Conservation (phyloP, 2,888 invertebrate species). For the Leucophora obtusa region DNA sequence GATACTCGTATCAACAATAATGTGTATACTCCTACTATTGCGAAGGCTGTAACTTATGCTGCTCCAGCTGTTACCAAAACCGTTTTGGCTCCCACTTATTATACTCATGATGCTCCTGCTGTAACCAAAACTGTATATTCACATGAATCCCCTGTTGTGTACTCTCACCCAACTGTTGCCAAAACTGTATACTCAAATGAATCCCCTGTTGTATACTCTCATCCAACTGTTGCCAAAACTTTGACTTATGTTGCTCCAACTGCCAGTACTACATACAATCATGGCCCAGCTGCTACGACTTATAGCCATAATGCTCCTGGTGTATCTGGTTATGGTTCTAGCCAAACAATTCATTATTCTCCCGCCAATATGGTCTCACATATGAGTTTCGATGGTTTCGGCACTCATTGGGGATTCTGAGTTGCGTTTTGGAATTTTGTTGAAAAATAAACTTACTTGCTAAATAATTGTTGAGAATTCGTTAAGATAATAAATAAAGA, state of each 20-base stretch:
- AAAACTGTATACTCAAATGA: conserved; percentile 61
- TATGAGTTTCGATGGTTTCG: conserved; percentile 82
- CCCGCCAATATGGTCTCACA: conserved; percentile 82
- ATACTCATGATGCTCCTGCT: conserved; percentile 64
- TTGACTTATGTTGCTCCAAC: conserved; percentile 67
- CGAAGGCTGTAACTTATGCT: conserved; percentile 66
- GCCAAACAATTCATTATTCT: conserved; percentile 74
- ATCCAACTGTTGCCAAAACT: conserved; percentile 68
- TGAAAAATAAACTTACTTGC: too few relatives aligned
- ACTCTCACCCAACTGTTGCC: conserved; percentile 67
- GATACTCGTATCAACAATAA: conserved; percentile 81
- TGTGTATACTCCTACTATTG: conserved; percentile 73
- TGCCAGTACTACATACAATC: conserved; percentile 51
- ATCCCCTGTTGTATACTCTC: conserved; percentile 46
- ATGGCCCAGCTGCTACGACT: conserved; percentile 65
- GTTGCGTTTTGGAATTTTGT: too few relatives aligned
- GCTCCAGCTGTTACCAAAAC: conserved; percentile 66
- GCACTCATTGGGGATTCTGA: conserved; percentile 84
- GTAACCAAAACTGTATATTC: conserved; percentile 63
- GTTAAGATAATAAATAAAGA: too few relatives aligned
- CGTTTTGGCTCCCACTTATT: conserved; percentile 72
- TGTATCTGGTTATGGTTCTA: conserved; percentile 57
- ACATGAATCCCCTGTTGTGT: conserved; percentile 39
- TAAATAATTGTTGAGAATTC: too few relatives aligned
- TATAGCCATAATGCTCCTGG: conserved; percentile 62